Evolutionary conservation across 2,797 vertebrate genomes (phyloP).

Genomic region (Gymnoscopelus microlampas): DNA sequence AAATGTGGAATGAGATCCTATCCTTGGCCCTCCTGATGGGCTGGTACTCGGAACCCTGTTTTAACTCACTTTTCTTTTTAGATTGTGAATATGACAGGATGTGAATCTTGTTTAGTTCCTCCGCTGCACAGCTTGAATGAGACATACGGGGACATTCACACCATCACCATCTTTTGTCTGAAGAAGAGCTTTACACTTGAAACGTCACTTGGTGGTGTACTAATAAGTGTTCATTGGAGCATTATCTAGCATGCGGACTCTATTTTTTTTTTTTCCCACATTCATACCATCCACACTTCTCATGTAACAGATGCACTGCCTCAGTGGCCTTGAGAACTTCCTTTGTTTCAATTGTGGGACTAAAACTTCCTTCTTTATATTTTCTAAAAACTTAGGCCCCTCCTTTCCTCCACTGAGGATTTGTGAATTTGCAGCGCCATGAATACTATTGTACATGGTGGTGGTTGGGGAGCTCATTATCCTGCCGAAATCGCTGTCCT

Average conservation of each 20-base stretch:
- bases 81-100: slow-evolving; percentile 37
- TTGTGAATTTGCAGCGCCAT: slow-evolving; percentile 27
- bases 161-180: no score
- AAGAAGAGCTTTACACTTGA: no score
- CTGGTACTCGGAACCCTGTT: slow-evolving; percentile 27
- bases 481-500: slow-evolving; percentile 16
- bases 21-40: slow-evolving; percentile 50
- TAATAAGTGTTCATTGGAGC: no score
- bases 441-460: slow-evolving; percentile 23
- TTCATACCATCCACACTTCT: background rate
- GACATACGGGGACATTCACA: background rate
- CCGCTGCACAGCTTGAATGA: background rate
- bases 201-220: no score
- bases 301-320: background rate
- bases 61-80: slow-evolving; percentile 23
- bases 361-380: background rate
- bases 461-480: slow-evolving; percentile 41
- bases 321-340: slow-evolving; percentile 6
- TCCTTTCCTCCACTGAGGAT: slow-evolving; percentile 11
- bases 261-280: no score
- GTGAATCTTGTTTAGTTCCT: slow-evolving; percentile 24
- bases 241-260: no score
- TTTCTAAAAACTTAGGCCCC: background rate
- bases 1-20: slow-evolving; percentile 58
- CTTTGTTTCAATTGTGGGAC: background rate